Evolutionary conservation across 1,140 invertebrate genomes (phyloP).

Genomic region (Cherax destructor): DNA sequence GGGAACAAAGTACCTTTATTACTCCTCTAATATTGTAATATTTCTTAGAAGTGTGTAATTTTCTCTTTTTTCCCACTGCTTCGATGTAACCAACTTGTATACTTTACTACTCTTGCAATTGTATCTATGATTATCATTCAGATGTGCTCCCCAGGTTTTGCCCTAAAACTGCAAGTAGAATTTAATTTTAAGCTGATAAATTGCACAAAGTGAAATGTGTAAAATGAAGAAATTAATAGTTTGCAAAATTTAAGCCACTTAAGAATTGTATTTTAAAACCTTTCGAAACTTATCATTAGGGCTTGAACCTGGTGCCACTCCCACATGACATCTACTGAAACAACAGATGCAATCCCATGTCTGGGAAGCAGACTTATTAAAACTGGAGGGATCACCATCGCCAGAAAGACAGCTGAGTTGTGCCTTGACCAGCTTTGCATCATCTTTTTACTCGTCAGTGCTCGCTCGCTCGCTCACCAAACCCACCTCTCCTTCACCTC

Average conservation of each 20-base stretch:
- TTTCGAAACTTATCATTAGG: slow-evolving; percentile 33
- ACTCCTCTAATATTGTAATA: slow-evolving; percentile 68
- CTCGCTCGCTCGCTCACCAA: slow-evolving; percentile 62
- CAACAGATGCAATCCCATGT: slow-evolving; percentile 46
- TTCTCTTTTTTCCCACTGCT: slow-evolving; percentile 70
- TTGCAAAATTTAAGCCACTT: background rate
- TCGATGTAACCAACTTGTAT: slow-evolving; percentile 68
- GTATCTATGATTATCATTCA: slow-evolving; percentile 67
- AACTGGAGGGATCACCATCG: slow-evolving; percentile 59
- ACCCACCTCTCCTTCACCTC: slow-evolving; percentile 66
- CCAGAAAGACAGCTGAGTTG: slow-evolving; percentile 69
- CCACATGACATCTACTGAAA: slow-evolving; percentile 58
- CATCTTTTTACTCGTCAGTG: slow-evolving; percentile 65
- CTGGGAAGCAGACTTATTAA: slow-evolving; percentile 31
- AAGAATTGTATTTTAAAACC: background rate
- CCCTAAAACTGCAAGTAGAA: slow-evolving; percentile 40
- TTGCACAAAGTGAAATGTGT: slow-evolving; percentile 48
- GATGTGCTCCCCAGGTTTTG: slow-evolving; percentile 66
- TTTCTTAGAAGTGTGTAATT: slow-evolving; percentile 69
- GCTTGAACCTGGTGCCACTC: slow-evolving; percentile 63
- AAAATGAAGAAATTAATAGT: background rate
- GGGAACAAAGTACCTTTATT: slow-evolving; percentile 71
- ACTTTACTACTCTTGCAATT: slow-evolving; percentile 65
- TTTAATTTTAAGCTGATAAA: slow-evolving; percentile 1
- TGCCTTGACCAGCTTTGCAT: slow-evolving; percentile 67